Conservation (phyloP, 1,140 invertebrate genomes). For the Drosophila bifasciata region DNA sequence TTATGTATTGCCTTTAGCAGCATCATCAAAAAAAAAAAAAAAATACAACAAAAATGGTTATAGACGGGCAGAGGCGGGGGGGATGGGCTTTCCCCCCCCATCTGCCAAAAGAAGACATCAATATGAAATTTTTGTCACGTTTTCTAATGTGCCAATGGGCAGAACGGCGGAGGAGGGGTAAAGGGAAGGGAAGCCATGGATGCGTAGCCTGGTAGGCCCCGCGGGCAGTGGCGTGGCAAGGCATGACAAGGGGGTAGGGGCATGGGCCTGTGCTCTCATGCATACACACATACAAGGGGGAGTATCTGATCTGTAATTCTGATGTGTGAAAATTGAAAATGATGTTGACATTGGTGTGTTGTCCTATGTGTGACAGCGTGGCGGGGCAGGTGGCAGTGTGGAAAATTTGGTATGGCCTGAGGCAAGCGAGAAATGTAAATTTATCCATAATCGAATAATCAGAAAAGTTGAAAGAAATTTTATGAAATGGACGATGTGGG, state of each 20-base stretch:
- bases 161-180: neutral
- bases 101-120: slow-evolving; percentile 69
- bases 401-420: slow-evolving; percentile 2
- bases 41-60: slow-evolving; percentile 24
- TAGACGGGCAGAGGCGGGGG: neutral
- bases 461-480: neutral
- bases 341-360: neutral
- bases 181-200: slow-evolving; percentile 10
- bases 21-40: slow-evolving; percentile 75
- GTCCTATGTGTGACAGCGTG: too few relatives aligned
- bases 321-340: slow-evolving; percentile 54
- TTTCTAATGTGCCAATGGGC: slow-evolving; percentile 68
- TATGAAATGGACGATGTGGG: neutral
- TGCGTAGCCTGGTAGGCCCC: slow-evolving; percentile 42
- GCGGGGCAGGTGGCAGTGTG: neutral
- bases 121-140: slow-evolving; percentile 82
- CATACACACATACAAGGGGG: neutral
- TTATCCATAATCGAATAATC: slow-evolving; percentile 1
- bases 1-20: slow-evolving; percentile 81
- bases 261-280: neutral
- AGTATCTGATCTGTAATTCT: slow-evolving; percentile 10
- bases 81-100: slow-evolving; percentile 8
- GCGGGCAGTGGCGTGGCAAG: slow-evolving; percentile 47
- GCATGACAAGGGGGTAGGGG: neutral
- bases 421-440: slow-evolving; percentile 6